A percentile compares a stretch with the other conserved stretches of the same genome.
Conservation (phyloP, 2,113 vertebrate species). For the Rana temporaria region DNA sequence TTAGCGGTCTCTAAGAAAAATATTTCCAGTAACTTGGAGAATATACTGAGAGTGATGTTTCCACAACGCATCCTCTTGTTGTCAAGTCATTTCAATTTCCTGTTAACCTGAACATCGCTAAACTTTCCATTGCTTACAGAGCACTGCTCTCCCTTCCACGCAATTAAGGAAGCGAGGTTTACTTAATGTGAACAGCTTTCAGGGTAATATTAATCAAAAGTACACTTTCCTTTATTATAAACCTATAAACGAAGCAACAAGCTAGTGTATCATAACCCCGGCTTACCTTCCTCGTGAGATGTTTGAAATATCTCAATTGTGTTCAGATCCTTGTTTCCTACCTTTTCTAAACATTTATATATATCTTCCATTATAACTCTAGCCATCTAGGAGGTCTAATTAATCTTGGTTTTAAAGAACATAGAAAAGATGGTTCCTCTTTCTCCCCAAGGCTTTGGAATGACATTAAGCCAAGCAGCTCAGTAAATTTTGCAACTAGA, state of each 20-base stretch:
- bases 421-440: constrained; percentile 23
- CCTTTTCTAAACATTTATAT: constrained; percentile 39
- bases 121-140: neutral
- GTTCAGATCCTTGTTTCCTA: constrained; percentile 25
- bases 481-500: constrained; percentile 36
- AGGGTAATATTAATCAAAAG: constrained; percentile 27
- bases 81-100: neutral
- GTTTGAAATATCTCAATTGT: neutral
- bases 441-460: constrained; percentile 8
- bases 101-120: neutral
- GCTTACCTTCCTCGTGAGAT: constrained; percentile 30
- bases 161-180: constrained; percentile 14
- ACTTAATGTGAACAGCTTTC: neutral
- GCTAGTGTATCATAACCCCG: neutral
- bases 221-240: constrained; percentile 7
- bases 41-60: neutral
- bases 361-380: constrained; percentile 20
- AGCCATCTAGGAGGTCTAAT: constrained; percentile 25
- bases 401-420: constrained; percentile 43
- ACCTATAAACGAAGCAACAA: constrained; percentile 20
- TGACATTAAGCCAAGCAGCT: constrained; percentile 33
- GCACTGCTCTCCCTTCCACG: neutral
- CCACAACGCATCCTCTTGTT: neutral
- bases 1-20: neutral
- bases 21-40: neutral